phyloP scores from a whole-genome alignment of 2,797 vertebrate genomes.

The Poeciliopsis paucimaculata region DNA sequence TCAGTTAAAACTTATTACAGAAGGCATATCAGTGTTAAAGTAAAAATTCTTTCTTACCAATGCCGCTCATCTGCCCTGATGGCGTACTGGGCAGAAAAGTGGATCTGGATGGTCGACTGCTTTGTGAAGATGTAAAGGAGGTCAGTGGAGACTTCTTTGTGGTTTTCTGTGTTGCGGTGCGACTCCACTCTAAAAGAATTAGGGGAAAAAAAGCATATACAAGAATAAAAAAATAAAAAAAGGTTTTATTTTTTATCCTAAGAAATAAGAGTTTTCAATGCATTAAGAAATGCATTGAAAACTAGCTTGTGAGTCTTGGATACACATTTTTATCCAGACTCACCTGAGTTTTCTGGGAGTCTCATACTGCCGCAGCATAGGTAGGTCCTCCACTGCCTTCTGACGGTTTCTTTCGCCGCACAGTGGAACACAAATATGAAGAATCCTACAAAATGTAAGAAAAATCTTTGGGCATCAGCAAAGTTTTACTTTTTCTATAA shows the following conservation, averaged over 20 bases:
- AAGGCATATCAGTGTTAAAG: background rate
- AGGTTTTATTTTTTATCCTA: background rate
- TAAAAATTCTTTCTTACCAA: conserved; percentile 52
- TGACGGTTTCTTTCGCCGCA: conserved; percentile 91
- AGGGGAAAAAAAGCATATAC: background rate
- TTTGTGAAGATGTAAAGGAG: conserved; percentile 83
- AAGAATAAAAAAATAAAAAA: background rate
- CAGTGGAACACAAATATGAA: conserved; percentile 98
- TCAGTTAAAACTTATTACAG: background rate
- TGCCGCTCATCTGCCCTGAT: conserved; percentile 78
- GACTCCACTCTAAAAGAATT: conserved; percentile 89
- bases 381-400: conserved; percentile 91
- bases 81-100: conserved; percentile 84
- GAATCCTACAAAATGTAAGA: conserved; percentile 82
- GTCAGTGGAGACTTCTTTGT: conserved; percentile 79
- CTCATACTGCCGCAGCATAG: conserved; percentile 93
- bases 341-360: conserved; percentile 92
- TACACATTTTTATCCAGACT: conserved; percentile 9
- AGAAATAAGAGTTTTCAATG: too few relatives aligned
- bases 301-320: background rate
- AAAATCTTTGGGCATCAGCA: background rate
- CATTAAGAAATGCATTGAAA: background rate
- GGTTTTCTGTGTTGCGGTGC: conserved; percentile 90
- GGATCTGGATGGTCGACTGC: conserved; percentile 85
- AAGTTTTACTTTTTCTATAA: background rate